Base-by-base conservation (phyloP, 2,888 invertebrate species). In the Oscheius sp. region DNA sequence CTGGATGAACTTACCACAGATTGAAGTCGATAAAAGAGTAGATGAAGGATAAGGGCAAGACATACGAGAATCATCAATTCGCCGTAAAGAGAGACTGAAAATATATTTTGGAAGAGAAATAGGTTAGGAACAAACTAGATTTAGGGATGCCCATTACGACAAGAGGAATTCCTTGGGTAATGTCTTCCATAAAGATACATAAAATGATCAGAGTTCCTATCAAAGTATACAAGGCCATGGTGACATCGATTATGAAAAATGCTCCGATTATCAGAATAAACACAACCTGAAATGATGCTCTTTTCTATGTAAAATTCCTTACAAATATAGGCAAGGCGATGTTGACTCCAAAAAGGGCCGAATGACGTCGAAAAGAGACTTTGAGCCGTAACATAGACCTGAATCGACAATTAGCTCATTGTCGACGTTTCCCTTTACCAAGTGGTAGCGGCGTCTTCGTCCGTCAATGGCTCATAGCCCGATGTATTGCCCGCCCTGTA, bases 401-500 rank as follows among this genome's bases (percentile, higher is more conserved):
- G n/a, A 41, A 41, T 35, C 25, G 12, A 7, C 21, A 29, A 29
- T 49, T 23, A 1, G 9, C 18, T 56, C 27, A 35, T 9, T 35
- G 35, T 21, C 59, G n/a, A 27, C 12, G 27, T 59, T 52, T n/a
- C n/a, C 21, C 9, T 25, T 58, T 13, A 83, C 80, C 80, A 84
- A 18, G 78, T 81, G 9, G 21, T 55, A 0, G 76, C 63, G 3
- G 55, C 29, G 21, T 82, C 80, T 1, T 63, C 73, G 21, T 73
- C 80, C n/a, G 76, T 78, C 7, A 79, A 52, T 13, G 84, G 84
- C 18, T 74, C 66, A 2, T 29, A 16, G n/a, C 45, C 53, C 5
- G 80, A 69, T 16, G 73, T 56, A 49, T 76, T 64, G n/a, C 80
- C 76, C 13, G 46, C 53, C 16, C 72, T 41, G 74, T 80, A 86